Evolutionary conservation across 1,140 invertebrate species (phyloP).

Genomic region (Nylanderia fulva): DNA sequence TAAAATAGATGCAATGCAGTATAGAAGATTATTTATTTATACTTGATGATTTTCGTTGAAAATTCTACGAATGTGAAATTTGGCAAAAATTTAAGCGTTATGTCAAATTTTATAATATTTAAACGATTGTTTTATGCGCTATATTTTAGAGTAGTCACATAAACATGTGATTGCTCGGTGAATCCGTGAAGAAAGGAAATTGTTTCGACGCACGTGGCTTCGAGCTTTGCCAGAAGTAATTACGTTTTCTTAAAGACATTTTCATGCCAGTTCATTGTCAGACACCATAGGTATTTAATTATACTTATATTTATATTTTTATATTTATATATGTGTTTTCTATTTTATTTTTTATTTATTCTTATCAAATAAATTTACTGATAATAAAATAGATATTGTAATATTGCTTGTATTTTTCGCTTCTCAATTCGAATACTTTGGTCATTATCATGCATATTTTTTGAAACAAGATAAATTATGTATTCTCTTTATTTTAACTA

Average conservation of each 20-base stretch:
- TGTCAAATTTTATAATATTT: background rate
- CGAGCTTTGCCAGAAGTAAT: conserved; percentile 29
- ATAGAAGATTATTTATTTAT: background rate
- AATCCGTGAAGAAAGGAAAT: conserved; percentile 29
- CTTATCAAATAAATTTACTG: background rate
- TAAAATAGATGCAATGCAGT: conserved; percentile 8
- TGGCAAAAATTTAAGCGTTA: background rate
- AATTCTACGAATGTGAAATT: background rate
- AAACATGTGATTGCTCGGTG: background rate
- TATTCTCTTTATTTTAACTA: background rate
- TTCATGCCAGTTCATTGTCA: background rate
- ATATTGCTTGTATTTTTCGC: background rate
- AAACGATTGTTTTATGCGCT: background rate
- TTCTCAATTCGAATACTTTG: background rate
- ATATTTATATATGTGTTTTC: background rate
- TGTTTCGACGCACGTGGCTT: background rate
- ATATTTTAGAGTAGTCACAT: background rate
- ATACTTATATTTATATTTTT: background rate
- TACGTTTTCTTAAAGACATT: background rate
- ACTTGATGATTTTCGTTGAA: background rate
- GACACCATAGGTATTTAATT: background rate
- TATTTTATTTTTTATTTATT: background rate
- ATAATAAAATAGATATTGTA: background rate
- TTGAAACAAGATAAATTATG: background rate
- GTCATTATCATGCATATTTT: background rate